Conservation (phyloP, 2,113 vertebrate species). For the Prionailurus viverrinus region DNA sequence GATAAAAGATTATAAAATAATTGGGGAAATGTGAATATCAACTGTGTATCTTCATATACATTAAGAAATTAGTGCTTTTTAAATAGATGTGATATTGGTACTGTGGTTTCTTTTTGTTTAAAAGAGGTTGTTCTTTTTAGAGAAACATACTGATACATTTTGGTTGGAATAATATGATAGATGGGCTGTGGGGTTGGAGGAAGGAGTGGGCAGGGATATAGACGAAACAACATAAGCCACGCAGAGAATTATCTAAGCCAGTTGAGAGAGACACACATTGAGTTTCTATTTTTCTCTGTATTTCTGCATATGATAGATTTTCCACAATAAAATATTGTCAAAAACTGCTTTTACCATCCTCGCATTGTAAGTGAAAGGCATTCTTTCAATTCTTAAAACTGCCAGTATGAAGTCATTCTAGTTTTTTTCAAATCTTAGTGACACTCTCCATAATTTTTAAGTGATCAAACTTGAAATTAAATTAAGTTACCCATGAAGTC, state of each 20-base stretch:
- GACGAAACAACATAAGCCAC: neutral
- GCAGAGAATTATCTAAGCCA: neutral
- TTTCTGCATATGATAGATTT: slow-evolving; percentile 19
- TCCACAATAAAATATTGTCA: neutral
- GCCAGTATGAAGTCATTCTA: neutral
- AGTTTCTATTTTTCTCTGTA: neutral
- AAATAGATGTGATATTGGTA: neutral
- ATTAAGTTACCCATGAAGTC: slow-evolving; percentile 51
- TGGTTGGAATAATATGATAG: neutral
- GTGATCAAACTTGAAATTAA: slow-evolving; percentile 73
- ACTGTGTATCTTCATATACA: neutral
- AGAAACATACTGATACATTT: neutral
- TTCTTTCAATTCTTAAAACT: neutral
- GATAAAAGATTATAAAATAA: neutral
- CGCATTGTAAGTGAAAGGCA: neutral
- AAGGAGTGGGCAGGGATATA: neutral
- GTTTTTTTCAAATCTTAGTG: slow-evolving; percentile 38
- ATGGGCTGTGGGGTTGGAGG: neutral
- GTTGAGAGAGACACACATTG: neutral
- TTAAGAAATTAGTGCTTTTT: neutral
- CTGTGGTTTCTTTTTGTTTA: neutral
- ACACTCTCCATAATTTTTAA: slow-evolving; percentile 50
- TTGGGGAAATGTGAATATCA: neutral
- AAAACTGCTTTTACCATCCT: neutral
- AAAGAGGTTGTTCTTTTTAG: neutral